A percentile compares a stretch with the other conserved stretches of the same genome.
Conservation (phyloP, 2,888 invertebrate species). For the Erpobdella octoculata region DNA sequence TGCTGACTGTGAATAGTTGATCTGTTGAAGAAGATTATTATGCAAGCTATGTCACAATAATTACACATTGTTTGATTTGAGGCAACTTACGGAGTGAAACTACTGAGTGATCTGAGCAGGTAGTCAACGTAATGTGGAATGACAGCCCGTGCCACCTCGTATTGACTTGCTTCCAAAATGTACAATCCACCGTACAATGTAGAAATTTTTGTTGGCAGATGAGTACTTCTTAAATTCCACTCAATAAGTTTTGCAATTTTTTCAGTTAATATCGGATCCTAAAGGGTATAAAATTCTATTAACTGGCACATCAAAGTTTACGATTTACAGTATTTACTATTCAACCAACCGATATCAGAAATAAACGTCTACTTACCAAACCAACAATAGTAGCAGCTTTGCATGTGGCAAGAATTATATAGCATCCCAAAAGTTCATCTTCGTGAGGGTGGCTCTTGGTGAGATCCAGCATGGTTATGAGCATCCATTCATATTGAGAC, state of each 20-base stretch:
- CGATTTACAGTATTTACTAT: not conserved
- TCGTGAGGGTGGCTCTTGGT: constrained; percentile 63
- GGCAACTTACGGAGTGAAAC: constrained; percentile 46
- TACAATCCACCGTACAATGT: constrained; percentile 64
- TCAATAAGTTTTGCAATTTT: constrained; percentile 60
- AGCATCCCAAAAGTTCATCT: constrained; percentile 69
- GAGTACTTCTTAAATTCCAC: constrained; percentile 59
- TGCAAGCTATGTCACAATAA: too few relatives aligned
- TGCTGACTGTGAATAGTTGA: constrained; percentile 56
- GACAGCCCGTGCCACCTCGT: constrained; percentile 46
- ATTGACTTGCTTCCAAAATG: constrained; percentile 57
- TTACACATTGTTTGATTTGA: too few relatives aligned
- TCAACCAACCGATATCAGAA: not conserved
- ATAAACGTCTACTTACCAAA: constrained; percentile 49
- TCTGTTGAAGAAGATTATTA: constrained; percentile 38
- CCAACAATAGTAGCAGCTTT: constrained; percentile 64
- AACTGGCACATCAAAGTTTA: not conserved
- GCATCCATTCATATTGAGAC: constrained; percentile 72
- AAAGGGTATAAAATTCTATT: constrained; percentile 10
- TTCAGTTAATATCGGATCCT: constrained; percentile 58
- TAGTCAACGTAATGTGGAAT: constrained; percentile 51
- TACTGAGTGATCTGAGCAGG: constrained; percentile 47
- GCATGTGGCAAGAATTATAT: constrained; percentile 62
- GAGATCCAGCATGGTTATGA: constrained; percentile 64
- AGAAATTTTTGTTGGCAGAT: constrained; percentile 60